phyloP scores from a whole-genome alignment of 2,888 invertebrate genomes.

The Allophyes oxyacanthae region DNA sequence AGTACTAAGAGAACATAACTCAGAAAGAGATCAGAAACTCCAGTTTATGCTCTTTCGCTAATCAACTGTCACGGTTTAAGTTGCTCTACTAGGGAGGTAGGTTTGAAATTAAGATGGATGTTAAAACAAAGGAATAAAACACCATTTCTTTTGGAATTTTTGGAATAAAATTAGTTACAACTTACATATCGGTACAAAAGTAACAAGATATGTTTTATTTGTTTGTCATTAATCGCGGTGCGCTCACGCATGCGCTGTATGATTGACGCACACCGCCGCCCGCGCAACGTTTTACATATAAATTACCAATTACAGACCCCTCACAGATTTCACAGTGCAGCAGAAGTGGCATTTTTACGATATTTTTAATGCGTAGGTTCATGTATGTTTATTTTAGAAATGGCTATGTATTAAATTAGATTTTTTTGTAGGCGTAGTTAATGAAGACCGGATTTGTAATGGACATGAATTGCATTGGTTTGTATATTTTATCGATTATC shows the following conservation, averaged over 20 bases:
- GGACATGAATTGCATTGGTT: conserved; percentile 35
- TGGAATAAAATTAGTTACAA: conserved; percentile 23
- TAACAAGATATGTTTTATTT: conserved; percentile 56
- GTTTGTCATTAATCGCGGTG: conserved; percentile 53
- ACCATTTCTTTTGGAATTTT: not conserved
- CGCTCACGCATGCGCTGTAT: conserved; percentile 56
- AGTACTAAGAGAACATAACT: conserved; percentile 23
- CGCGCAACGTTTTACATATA: conserved; percentile 84
- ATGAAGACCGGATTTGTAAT: conserved; percentile 48
- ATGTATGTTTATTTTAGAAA: conserved; percentile 42
- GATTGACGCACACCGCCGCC: conserved; percentile 77
- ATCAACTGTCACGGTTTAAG: not conserved
- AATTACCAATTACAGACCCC: conserved; percentile 79
- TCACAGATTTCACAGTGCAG: conserved; percentile 55
- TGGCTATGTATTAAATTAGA: conserved; percentile 34
- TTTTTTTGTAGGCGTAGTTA: conserved; percentile 25
- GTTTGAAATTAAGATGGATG: not conserved
- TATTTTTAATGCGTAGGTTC: conserved; percentile 32
- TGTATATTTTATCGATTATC: conserved; percentile 51
- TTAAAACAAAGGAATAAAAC: not conserved
- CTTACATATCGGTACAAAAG: conserved; percentile 39
- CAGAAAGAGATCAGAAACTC: conserved; percentile 3
- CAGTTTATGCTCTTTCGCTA: not conserved
- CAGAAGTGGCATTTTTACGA: conserved; percentile 66
- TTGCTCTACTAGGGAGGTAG: not conserved